Conservation (phyloP, 2,888 invertebrate genomes). For the Dolichomitus sp. region DNA sequence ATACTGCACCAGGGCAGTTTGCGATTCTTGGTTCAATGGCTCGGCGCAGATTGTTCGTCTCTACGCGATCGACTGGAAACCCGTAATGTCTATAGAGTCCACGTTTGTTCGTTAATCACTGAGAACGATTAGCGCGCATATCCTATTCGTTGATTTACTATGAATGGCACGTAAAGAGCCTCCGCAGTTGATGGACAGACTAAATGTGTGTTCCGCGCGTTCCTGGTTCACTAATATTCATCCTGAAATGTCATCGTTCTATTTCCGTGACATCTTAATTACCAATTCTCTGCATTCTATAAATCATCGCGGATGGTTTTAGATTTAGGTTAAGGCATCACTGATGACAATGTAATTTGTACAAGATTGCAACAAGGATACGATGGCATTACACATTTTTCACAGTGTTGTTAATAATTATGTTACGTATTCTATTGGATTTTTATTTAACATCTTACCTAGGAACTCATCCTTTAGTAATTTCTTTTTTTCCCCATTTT, state of each 20-base stretch:
- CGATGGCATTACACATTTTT: background rate
- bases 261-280: background rate
- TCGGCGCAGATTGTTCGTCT: slow-evolving; percentile 23
- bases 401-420: background rate
- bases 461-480: background rate
- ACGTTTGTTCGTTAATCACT: slow-evolving; percentile 11
- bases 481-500: background rate
- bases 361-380: background rate
- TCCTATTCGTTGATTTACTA: slow-evolving; percentile 2
- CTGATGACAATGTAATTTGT: too few species aligned
- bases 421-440: background rate
- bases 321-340: too few species aligned
- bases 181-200: background rate
- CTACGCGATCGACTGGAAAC: slow-evolving; percentile 28
- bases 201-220: background rate
- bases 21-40: slow-evolving; percentile 38
- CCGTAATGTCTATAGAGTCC: background rate
- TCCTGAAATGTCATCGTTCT: background rate
- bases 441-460: background rate
- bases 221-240: background rate
- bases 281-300: background rate
- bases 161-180: background rate
- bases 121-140: slow-evolving; percentile 7
- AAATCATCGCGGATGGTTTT: too few species aligned
- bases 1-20: slow-evolving; percentile 11